These are phyloP conservation scores for Ephialtes manifestator DNA, from an alignment of 2,888 invertebrate genomes.

Conservation along the genomic window DNA sequence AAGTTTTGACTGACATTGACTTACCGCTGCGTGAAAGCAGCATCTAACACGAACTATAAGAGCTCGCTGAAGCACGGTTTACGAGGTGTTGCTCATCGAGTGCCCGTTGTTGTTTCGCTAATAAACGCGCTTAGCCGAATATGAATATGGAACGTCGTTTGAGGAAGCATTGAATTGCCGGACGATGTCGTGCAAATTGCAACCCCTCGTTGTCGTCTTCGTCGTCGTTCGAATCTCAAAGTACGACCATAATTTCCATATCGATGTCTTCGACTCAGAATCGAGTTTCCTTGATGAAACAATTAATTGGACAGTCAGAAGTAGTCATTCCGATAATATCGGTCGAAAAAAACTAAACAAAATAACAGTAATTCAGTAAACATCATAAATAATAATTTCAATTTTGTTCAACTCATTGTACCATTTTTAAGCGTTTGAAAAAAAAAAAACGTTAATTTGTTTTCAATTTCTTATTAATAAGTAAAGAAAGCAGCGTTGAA, in stretches of 20 bases:
- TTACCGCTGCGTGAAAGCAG: slow-evolving; percentile 36
- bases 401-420: no score
- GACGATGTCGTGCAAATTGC: slow-evolving; percentile 68
- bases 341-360: no score
- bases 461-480: no score
- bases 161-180: slow-evolving; percentile 72
- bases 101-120: slow-evolving; percentile 80
- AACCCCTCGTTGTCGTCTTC: slow-evolving; percentile 34
- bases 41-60: slow-evolving; percentile 61
- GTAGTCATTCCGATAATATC: no score
- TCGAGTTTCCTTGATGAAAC: background rate
- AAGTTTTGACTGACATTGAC: slow-evolving; percentile 3
- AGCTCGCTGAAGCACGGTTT: slow-evolving; percentile 79
- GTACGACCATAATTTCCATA: slow-evolving; percentile 37
- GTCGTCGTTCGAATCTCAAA: slow-evolving; percentile 44
- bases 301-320: background rate
- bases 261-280: background rate
- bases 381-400: no score
- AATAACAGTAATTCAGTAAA: no score
- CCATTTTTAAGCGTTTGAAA: no score
- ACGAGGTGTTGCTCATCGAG: slow-evolving; percentile 83
- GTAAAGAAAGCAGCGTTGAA: no score
- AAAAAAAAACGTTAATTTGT: no score
- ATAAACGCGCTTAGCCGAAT: slow-evolving; percentile 83
- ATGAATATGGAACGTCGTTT: slow-evolving; percentile 80